A percentile compares a stretch with the other conserved stretches of the same genome.
Evolutionary conservation across 2,113 vertebrate species (phyloP).

Genomic region (Urocynchramus pylzowi): DNA sequence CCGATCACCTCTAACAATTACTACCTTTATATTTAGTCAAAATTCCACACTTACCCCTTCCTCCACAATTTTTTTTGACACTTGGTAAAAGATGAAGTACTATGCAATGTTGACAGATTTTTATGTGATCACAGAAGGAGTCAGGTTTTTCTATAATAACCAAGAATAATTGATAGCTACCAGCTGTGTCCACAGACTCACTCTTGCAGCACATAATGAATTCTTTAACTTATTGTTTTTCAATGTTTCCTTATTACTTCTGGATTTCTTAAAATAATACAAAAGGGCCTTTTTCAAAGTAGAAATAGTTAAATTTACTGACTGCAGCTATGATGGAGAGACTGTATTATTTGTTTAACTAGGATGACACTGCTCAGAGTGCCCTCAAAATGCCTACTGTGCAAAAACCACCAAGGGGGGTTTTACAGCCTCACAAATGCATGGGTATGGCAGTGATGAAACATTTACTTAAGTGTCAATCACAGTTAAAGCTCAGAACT

Average conservation of each 20-base stretch:
- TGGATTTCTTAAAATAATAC: constrained; percentile 63
- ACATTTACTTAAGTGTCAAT: not conserved
- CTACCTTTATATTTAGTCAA: constrained; percentile 11
- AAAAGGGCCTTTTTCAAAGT: constrained; percentile 53
- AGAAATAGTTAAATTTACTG: constrained; percentile 59
- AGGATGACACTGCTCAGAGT: constrained; percentile 34
- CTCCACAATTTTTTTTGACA: constrained; percentile 32
- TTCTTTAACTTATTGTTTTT: constrained; percentile 72
- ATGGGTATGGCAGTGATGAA: not conserved
- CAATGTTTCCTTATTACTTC: constrained; percentile 61
- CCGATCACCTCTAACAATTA: constrained; percentile 19
- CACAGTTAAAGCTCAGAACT: not conserved
- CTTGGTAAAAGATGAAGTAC: constrained; percentile 59
- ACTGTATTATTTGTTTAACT: constrained; percentile 52
- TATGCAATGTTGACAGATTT: constrained; percentile 64
- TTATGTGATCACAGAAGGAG: constrained; percentile 62
- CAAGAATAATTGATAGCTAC: constrained; percentile 73
- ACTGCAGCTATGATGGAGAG: constrained; percentile 45
- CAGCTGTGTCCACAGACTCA: constrained; percentile 74
- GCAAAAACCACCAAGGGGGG: constrained; percentile 20
- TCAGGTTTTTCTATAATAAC: constrained; percentile 68
- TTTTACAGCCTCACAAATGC: not conserved
- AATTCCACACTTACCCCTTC: constrained; percentile 26
- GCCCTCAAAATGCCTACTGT: constrained; percentile 9
- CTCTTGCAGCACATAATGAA: constrained; percentile 50